Base-by-base conservation (phyloP, 2,888 invertebrate species). In the Fabriciana adippe region DNA sequence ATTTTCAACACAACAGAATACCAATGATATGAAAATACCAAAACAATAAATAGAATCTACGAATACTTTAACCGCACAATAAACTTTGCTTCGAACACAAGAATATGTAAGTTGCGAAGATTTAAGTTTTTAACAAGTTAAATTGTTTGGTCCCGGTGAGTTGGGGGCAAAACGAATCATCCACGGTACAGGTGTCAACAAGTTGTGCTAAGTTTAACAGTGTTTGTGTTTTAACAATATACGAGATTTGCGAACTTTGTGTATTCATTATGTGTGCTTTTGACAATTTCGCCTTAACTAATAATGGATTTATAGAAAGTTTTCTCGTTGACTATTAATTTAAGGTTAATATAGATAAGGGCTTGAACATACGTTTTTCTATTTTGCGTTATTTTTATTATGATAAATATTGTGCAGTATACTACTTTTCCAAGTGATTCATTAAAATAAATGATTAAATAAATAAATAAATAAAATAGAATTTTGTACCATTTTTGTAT, bases 61-160 rank as follows among this genome's bases (percentile, higher is more conserved):
- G 18, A 41, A 53, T 15, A 41, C 18, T 53, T 61, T 41, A 61
- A 61, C 50, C 61, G 6, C 51, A 61, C 61, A 61, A 61, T 53
- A 61, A 61, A 61, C 8, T 61, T 41, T 35, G 47, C 54, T 55
- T 64, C 50, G 64, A 61, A 64, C 54, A 16, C 67, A 59, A 70
- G 70, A 68, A 68, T 66, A 67, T 70, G 73, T 73, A 68, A 66
- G 65, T 68, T 68, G 55, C 57, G 48, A 57, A 68, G 71, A 73
- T 73, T 73, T 69, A 73, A 74, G 70, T 74, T 73, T 67, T 67
- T 70, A 70, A 72, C 73, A 74, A 74, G 71, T 74, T 74, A 72
- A 73, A 74, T 74, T 74, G 73, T 70, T 73, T 66, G 70, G 70
- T 71, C 59, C 16, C 35, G 51, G 41, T 51, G 47, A 64, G 68